Base-by-base conservation (phyloP, 2,888 invertebrate species). In the Limenitis camilla region DNA sequence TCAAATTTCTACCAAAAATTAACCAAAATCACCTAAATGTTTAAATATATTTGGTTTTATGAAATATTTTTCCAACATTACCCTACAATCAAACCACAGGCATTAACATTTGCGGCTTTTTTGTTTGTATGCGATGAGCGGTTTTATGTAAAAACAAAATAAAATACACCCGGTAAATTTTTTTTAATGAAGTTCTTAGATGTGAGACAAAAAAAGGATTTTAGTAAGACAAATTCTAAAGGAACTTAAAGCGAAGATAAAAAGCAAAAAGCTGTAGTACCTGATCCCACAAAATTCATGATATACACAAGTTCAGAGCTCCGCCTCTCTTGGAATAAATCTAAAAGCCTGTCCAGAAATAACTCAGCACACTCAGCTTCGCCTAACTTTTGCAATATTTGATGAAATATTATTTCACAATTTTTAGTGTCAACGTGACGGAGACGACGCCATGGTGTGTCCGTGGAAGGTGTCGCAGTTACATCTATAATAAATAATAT, bases 361-460 rank as follows among this genome's bases (percentile, higher is more conserved):
- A 92, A 76, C 60, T 88, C 85, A 0, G 86, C 75, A 47, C 89
- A 86, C 44, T 89, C 88, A 4, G 89, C 83, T 43, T 76, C 73
- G 8, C 90, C 91, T 31, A 94, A 71, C 57, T 89, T 69, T 42
- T 65, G 67, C 62, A 91, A 91, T 36, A 91, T 78, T 11, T 78
- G 77, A 41, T 84, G 79, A n/a, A 94, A 71, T 42, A 90, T 87
- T 0, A 63, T 56, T 52, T 85, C 69, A 42, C 89, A 80, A 3
- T 67, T 67, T 28, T 72, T 64, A 8, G 88, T 81, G 54, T 84
- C 86, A 45, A 93, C 80, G 74, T 92, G 89, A 49, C 88, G 89
- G 54, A 92, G 91, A 43, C 81, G 78, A 53, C 90, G 90, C 94
- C 94, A 94, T 0, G 91, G 89, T 4, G 85, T 74, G 31, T 41